Conservation (phyloP, 2,888 invertebrate species). For the Ecdyonurus torrentis region DNA sequence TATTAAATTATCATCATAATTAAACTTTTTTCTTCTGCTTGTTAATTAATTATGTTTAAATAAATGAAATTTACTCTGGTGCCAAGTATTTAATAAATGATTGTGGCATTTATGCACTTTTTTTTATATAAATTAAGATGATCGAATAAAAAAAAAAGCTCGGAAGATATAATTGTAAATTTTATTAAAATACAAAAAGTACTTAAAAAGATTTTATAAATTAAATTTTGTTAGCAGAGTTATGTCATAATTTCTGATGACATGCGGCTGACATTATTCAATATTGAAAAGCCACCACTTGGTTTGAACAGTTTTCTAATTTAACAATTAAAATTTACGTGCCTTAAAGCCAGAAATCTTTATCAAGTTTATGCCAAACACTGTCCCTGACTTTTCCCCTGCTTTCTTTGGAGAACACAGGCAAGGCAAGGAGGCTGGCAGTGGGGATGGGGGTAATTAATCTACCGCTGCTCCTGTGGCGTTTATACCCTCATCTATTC, state of each 20-base stretch:
- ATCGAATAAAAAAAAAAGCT: not conserved
- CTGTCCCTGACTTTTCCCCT: not conserved
- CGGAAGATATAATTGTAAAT: not conserved
- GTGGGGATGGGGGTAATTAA: not conserved
- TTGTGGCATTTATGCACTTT: no score
- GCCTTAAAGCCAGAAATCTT: not conserved
- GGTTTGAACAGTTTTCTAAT: not conserved
- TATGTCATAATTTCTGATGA: not conserved
- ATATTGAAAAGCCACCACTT: no score
- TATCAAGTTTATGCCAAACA: not conserved
- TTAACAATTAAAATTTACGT: not conserved
- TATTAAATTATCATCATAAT: no score
- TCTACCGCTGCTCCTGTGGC: not conserved
- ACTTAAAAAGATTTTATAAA: not conserved
- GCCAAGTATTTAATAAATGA: no score
- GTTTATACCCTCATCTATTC: not conserved
- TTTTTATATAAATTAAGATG: not conserved
- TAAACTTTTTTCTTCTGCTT: no score
- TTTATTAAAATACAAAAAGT: not conserved
- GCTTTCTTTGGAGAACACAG: not conserved
- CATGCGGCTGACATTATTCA: no score
- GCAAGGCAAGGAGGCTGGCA: not conserved
- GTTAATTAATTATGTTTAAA: no score
- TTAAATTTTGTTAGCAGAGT: not conserved
- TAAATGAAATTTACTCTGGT: no score